phyloP scores from a whole-genome alignment of 2,113 vertebrate genomes.

The Corythaixoides concolor region DNA sequence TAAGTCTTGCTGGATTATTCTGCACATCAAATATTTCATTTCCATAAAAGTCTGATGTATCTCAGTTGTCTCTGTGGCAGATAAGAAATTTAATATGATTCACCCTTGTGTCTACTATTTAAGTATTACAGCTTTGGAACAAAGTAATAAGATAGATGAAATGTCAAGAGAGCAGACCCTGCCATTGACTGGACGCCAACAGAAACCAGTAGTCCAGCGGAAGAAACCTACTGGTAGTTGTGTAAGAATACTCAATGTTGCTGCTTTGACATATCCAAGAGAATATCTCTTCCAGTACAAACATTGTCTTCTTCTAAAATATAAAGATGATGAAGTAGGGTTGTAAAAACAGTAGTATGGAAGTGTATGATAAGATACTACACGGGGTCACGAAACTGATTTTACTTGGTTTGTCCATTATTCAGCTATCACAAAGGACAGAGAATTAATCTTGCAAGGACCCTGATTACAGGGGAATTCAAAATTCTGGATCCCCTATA shows the following conservation, averaged over 20 bases:
- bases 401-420: not conserved
- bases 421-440: not conserved
- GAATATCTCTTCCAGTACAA: not conserved
- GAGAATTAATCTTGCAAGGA: not conserved
- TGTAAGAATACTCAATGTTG: not conserved
- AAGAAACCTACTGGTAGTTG: not conserved
- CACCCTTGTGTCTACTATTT: not conserved
- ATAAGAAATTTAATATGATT: not conserved
- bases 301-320: not conserved
- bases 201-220: not conserved
- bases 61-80: not conserved
- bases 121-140: not conserved
- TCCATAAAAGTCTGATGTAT: not conserved
- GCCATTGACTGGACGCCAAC: not conserved
- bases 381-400: not conserved
- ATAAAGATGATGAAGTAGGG: not conserved
- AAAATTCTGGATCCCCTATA: not conserved
- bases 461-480: not conserved
- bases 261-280: not conserved
- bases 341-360: not conserved
- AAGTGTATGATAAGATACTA: not conserved
- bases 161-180: not conserved
- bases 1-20: not conserved
- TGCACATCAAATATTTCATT: not conserved
- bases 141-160: not conserved